These are phyloP conservation scores for Euleptes europaea DNA, from an alignment of 2,113 vertebrate genomes.

Conservation along the genomic window DNA sequence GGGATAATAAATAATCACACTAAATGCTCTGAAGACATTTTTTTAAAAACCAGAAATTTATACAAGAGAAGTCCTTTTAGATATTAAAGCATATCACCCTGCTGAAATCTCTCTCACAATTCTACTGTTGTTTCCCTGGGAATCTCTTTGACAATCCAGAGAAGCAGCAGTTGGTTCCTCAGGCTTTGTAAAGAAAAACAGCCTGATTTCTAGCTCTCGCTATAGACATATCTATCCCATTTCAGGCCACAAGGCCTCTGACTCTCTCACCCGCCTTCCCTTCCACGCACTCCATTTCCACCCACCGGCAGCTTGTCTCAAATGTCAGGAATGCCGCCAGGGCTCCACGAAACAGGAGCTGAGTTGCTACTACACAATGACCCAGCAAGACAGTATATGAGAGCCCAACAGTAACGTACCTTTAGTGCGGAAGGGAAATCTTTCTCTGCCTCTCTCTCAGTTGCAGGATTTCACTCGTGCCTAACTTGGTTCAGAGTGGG, in stretches of 20 bases:
- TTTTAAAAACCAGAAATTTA: background rate
- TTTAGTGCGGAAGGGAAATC: background rate
- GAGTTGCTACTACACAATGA: fast-evolving
- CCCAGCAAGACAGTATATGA: fast-evolving
- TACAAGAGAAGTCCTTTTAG: background rate
- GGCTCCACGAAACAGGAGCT: background rate
- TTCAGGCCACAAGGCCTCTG: fast-evolving
- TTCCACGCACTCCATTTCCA: background rate
- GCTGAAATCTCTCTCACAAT: background rate
- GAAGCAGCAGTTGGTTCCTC: background rate
- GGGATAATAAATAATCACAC: background rate
- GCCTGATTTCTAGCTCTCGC: background rate
- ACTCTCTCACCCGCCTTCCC: background rate
- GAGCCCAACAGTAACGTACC: constrained; percentile 63
- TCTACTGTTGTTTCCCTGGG: background rate
- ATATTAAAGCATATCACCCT: too few species aligned
- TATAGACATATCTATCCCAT: background rate
- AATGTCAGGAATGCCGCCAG: fast-evolving
- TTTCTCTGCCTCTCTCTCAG: background rate
- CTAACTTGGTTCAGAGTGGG: background rate
- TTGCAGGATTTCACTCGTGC: background rate
- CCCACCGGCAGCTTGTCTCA: background rate
- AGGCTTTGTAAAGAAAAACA: fast-evolving
- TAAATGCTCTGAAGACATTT: background rate
- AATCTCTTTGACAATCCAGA: fast-evolving